phyloP scores from a whole-genome alignment of 2,113 vertebrate species.

The Antechinus stuartii region DNA sequence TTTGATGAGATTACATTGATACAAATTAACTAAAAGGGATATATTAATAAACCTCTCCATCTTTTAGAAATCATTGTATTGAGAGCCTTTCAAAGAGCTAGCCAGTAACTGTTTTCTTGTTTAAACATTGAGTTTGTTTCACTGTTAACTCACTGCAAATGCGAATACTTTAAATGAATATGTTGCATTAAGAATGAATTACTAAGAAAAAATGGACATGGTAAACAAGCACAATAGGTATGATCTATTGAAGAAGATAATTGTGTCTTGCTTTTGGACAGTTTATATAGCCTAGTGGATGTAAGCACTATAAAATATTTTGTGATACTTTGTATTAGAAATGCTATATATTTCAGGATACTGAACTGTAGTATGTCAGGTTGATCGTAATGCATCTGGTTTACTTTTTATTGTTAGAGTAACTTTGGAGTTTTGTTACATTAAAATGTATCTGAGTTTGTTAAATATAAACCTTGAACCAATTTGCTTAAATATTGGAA shows the following conservation, averaged over 20 bases:
- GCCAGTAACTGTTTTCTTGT: constrained; percentile 73
- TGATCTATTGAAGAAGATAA: constrained; percentile 38
- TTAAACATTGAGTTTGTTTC: constrained; percentile 63
- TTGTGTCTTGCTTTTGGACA: constrained; percentile 40
- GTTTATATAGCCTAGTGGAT: constrained; percentile 56
- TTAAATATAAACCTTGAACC: constrained; percentile 69
- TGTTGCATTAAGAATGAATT: constrained; percentile 59
- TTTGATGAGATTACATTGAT: constrained; percentile 89
- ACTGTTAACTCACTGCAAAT: constrained; percentile 57
- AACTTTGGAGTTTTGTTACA: constrained; percentile 50
- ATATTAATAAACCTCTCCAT: constrained; percentile 70
- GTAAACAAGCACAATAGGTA: constrained; percentile 40
- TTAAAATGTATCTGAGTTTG: constrained; percentile 70
- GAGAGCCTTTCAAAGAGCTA: constrained; percentile 73
- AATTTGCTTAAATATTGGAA: constrained; percentile 79
- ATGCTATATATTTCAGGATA: constrained; percentile 38
- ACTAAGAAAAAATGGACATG: constrained; percentile 44
- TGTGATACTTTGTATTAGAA: constrained; percentile 62
- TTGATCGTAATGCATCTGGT: constrained; percentile 39
- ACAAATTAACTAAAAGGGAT: constrained; percentile 69
- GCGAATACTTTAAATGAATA: constrained; percentile 53
- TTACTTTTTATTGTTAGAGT: constrained; percentile 72
- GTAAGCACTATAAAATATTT: constrained; percentile 63
- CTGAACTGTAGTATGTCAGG: constrained; percentile 47
- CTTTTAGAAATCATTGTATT: constrained; percentile 70